These are phyloP conservation scores for Marcusenius ussheri DNA, from an alignment of 2,113 vertebrate genomes.

Conservation along the genomic window DNA sequence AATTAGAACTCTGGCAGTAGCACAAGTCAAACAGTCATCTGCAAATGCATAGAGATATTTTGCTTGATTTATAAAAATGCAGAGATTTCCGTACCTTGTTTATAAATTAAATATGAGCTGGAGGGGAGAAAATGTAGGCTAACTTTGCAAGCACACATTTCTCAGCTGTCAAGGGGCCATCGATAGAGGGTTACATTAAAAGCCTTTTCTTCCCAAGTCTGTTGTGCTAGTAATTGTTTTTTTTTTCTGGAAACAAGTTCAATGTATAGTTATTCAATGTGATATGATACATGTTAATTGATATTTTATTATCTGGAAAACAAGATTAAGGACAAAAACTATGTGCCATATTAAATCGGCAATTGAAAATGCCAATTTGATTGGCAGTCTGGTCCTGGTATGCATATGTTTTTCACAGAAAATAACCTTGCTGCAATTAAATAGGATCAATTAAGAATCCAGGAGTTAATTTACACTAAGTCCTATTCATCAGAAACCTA, in stretches of 20 bases:
- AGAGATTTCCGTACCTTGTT: constrained; percentile 30
- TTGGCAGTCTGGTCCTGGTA: background rate
- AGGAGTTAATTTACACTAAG: background rate
- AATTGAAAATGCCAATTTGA: background rate
- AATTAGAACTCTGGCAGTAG: background rate
- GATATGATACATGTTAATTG: background rate
- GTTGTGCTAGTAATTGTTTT: background rate
- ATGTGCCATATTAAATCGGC: background rate
- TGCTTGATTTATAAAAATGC: constrained; percentile 32
- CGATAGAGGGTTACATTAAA: constrained; percentile 41
- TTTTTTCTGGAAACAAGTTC: background rate
- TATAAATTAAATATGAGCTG: constrained; percentile 37
- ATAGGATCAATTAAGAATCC: background rate
- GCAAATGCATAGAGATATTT: constrained; percentile 16
- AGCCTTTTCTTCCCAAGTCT: constrained; percentile 12
- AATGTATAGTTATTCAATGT: background rate
- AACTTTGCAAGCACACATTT: constrained; percentile 38
- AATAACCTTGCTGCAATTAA: background rate
- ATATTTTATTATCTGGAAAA: background rate
- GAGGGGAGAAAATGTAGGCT: constrained; percentile 34
- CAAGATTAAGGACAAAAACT: background rate
- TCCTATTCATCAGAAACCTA: background rate
- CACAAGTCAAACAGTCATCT: background rate
- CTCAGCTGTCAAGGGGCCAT: constrained; percentile 33
- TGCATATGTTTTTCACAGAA: background rate